phyloP scores from a whole-genome alignment of 2,888 invertebrate genomes.

The Herminia tarsipennalis region DNA sequence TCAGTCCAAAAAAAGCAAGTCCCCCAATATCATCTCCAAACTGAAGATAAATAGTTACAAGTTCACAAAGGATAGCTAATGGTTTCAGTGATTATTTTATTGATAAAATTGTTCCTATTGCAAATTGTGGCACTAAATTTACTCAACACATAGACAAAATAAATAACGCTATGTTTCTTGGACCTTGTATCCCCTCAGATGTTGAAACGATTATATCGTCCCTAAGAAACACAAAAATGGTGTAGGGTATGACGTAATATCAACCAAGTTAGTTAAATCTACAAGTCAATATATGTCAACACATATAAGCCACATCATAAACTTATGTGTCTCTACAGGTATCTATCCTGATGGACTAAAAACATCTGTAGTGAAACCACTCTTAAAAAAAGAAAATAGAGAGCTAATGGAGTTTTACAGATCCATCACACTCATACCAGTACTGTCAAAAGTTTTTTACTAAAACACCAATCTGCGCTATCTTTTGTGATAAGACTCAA shows the following conservation, averaged over 20 bases:
- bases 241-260: not conserved
- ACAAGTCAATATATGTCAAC: too few relatives aligned
- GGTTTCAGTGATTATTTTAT: not conserved
- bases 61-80: not conserved
- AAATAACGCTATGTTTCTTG: not conserved
- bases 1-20: not conserved
- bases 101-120: not conserved
- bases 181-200: too few relatives aligned
- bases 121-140: not conserved
- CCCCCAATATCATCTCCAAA: not conserved
- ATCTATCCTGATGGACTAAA: constrained; percentile 1
- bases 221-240: not conserved
- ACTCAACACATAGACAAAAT: too few relatives aligned
- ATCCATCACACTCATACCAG: constrained; percentile 1
- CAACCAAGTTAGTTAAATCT: not conserved
- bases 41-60: not conserved
- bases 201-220: not conserved
- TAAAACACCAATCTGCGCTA: not conserved
- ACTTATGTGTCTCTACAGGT: not conserved
- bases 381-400: too few relatives aligned
- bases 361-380: constrained; percentile 8
- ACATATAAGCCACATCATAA: not conserved
- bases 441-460: constrained; percentile 2
- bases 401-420: constrained; percentile 2
- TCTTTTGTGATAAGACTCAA: too few relatives aligned